Base-by-base conservation (phyloP, 1,140 invertebrate genomes). In the Stenopsyche tienmushanensis region DNA sequence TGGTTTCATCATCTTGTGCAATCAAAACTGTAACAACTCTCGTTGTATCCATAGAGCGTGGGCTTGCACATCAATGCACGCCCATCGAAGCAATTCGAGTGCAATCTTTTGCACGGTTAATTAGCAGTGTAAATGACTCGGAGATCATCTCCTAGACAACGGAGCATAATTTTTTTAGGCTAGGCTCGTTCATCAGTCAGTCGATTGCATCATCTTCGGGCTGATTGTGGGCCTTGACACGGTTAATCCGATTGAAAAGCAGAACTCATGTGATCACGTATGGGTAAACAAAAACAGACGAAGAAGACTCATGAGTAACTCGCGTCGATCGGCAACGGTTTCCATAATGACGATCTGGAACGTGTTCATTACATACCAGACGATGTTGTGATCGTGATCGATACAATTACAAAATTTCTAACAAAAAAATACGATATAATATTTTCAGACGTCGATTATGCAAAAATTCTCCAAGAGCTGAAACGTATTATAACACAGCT, bases 171-270 rank as follows among this genome's bases (percentile, higher is more conserved):
- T 29, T 45, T 29, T 24, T 18, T 13, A 53, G 50, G 45, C 18
- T 53, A 29, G 50, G n/a, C 50, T 17, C 50, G 50, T 53, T 53
- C 21, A 41, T 41, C 53, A 57, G 29, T 24, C 8, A 7, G 15
- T 20, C 53, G 9, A 10, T 57, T 57, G 29, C 53, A 57, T 57
- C 53, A 57, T 57, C 53, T 10, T 52, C 49, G 50, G 8, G 24
- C 53, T 26, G 53, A 42, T 1, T 20, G 39, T 42, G 47, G 29
- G 47, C 59, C 59, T 62, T 62, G 59, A 62, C 59, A 62, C 21
- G 59, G 45, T 26, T 62, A 62, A 62, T 50, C 44, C 42, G 26
- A 62, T 62, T 62, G 59, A 62, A 62, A 62, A 62, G 42, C 44
- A 20, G 21, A 17, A 24, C 59, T 62, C 59, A 50, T 50, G 45